Percentiles rank a stretch among this genome's conserved stretches.
These are phyloP conservation scores for Sciurus vulgaris DNA, from an alignment of 2,797 vertebrate genomes.

Conservation along the genomic window DNA sequence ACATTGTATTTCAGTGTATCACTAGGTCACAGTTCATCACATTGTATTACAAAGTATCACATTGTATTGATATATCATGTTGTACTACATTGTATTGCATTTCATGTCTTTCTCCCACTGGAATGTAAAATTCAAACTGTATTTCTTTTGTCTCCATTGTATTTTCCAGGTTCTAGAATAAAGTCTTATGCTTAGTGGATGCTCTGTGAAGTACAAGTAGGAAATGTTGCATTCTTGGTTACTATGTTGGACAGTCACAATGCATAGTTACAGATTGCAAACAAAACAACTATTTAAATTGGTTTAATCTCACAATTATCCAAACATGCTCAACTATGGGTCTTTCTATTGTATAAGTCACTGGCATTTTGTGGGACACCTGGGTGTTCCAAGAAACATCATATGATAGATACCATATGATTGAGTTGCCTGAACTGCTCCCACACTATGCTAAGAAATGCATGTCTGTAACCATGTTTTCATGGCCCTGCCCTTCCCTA, in stretches of 20 bases:
- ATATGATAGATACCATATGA: background rate
- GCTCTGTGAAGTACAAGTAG: background rate
- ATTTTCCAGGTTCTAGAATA: background rate
- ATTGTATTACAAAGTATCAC: too few species aligned
- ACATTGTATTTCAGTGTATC: background rate
- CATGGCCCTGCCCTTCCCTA: background rate
- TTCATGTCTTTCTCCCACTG: background rate
- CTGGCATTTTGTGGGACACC: background rate
- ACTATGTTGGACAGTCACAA: constrained; percentile 17
- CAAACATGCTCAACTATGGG: background rate
- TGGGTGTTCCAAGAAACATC: constrained; percentile 21
- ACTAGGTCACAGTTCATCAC: too few species aligned
- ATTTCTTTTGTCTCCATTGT: background rate
- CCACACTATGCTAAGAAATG: background rate
- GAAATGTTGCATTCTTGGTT: background rate
- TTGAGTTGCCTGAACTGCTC: background rate
- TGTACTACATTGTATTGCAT: background rate
- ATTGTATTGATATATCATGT: too few species aligned
- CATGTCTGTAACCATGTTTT: background rate
- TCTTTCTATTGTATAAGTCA: constrained; percentile 11
- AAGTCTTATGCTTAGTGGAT: background rate
- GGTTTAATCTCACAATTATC: background rate
- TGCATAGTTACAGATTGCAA: background rate
- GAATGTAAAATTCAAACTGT: constrained; percentile 34
- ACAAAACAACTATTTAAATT: constrained; percentile 36